Evolutionary conservation across 2,113 vertebrate species (phyloP), one percentile per base, ranked within the genome.

Genomic region (Desmodus rotundus): DNA sequence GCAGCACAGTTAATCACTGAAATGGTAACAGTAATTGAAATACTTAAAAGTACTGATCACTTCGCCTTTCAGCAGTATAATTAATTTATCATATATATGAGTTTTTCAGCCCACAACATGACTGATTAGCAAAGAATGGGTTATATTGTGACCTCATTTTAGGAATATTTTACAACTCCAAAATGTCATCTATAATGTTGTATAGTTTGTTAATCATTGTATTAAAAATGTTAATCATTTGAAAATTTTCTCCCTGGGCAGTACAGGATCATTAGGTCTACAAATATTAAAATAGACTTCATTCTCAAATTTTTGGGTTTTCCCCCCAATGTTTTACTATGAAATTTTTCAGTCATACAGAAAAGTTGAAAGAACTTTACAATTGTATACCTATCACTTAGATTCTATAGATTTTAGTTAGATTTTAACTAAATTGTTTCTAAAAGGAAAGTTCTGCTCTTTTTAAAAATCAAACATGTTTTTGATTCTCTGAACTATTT

Each of bases 201-300:
- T 90, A 1, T 6, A 84, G 36, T 65, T 95, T 68, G 50, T 93
- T 89, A 78, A n/a, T 81, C 28, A 41, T 41, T 89, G 36, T n/a
- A 65, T 73, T 94, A 83, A 87, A 90, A 70, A 50, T 88, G 22
- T 92, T 73, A 92, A 61, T 87, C 63, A 84, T 86, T 93, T 81
- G 77, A 33, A 89, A 89, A 47, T 80, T 90, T 90, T 45, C 47
- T 31, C 19, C 15, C 36, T 87, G 50, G 61, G 50, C 94, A 90
- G 36, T 43, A 82, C 5, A 86, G n/a, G 43, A 47, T 87, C 38
- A 78, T 61, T 94, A 31, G 17, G 28, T 80, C 10, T 28, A 54
- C 31, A 70, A 36, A 86, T 91, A 50, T 28, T 89, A 89, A 91
- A 95, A 68, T 82, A 73, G 41, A 84, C 47, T 91, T 89, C 77